phyloP scores from a whole-genome alignment of 2,797 vertebrate species.

The Kryptolebias ocellatus region DNA sequence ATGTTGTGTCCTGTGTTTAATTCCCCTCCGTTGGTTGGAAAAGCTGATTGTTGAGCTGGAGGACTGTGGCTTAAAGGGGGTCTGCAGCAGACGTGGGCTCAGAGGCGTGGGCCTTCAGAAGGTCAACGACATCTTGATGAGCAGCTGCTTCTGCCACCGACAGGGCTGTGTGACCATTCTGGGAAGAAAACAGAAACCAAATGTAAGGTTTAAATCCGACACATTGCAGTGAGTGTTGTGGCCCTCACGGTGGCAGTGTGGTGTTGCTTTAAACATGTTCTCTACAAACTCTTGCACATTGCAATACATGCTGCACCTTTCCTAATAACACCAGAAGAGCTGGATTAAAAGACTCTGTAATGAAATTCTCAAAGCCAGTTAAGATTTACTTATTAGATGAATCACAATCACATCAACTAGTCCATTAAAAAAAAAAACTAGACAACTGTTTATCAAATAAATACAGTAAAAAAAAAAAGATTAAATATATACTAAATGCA shows the following conservation, averaged over 20 bases:
- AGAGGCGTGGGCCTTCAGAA: slow-evolving; percentile 71
- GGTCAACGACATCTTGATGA: slow-evolving; percentile 78
- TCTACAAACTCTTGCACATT: neutral
- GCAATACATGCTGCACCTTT: neutral
- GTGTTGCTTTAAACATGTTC: slow-evolving; percentile 23
- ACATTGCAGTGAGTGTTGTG: slow-evolving; percentile 42
- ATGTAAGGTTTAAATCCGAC: neutral
- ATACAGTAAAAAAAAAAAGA: slow-evolving; percentile 4
- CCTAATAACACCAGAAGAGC: neutral
- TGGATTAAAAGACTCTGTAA: neutral
- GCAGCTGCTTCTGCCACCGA: slow-evolving; percentile 71
- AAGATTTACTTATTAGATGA: neutral
- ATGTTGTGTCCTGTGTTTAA: slow-evolving; percentile 5
- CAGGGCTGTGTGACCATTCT: slow-evolving; percentile 80
- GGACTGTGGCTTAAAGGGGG: slow-evolving; percentile 63
- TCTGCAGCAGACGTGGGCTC: slow-evolving; percentile 38
- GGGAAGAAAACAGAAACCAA: slow-evolving; percentile 14
- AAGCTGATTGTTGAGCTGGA: slow-evolving; percentile 10
- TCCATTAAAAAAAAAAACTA: slow-evolving; percentile 15
- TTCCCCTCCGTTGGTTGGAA: slow-evolving; percentile 15
- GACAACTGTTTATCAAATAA: slow-evolving; percentile 2
- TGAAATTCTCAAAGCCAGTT: neutral
- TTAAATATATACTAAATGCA: neutral
- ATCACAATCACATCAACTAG: neutral
- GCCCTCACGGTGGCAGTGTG: slow-evolving; percentile 69